Evolutionary conservation across 2,113 vertebrate genomes (phyloP), one percentile per base, ranked within the genome.

Genomic region (Limnothrissa miodon): DNA sequence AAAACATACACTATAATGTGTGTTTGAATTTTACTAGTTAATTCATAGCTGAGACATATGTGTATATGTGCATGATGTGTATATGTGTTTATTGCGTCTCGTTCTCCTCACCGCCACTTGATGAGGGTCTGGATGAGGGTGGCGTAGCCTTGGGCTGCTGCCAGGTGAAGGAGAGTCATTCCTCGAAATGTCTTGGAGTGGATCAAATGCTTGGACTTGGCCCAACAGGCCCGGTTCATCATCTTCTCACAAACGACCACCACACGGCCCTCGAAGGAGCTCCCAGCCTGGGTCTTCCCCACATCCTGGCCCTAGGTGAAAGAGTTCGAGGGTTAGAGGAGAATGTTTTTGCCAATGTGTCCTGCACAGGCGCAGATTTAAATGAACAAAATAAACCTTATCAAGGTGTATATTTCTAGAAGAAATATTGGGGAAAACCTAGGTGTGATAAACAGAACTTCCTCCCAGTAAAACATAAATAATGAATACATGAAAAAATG

Each of bases 241-340:
- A 99, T 99, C 95, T 99, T 99, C 91, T 99, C 98, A 36, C 98
- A 99, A 25, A 99, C 98, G 11, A 99, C 96, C 56, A 99, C 98
- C 83, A 99, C 98, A 0, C 98, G 97, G 84, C 96, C 97, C 92
- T 99, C 98, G 2, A 99, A 99, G 79, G 97, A 99, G 92, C 94
- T 96, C 84, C 96, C 96, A 85, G 96, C 89, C 1, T 94, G 91
- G 42, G 78, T 81, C 39, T 87, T 70, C 17, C 8, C 62, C 29
- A 33, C 10, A 36, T 70, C 62, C 62, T 70, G 62, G 29, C 62
- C 62, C 62, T 36, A 15, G 62, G 3, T 11, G 25, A 13, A 1
- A 36, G 2, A 36, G 25, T 29, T 70, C 3, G 29, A 62, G n/a
- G n/a, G 56, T 62, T 8, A 62, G 25, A 62, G 3, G 56, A 25